Conservation (phyloP, 2,888 invertebrate species). For the Unio delphinus region DNA sequence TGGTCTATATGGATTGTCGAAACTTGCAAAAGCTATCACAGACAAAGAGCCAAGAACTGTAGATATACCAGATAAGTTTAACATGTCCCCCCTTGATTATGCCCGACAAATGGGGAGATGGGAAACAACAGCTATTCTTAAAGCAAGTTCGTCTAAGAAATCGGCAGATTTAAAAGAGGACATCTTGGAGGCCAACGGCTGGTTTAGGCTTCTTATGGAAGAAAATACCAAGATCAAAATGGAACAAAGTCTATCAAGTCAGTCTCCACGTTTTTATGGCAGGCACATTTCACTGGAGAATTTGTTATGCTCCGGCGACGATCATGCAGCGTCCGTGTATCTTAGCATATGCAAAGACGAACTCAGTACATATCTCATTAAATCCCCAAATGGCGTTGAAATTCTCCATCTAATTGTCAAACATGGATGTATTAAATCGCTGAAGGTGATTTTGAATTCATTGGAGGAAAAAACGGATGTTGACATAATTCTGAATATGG, state of each 20-base stretch:
- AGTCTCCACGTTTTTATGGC: background rate
- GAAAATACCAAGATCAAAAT: slow-evolving; percentile 2
- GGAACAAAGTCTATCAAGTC: background rate
- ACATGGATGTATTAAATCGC: slow-evolving; percentile 19
- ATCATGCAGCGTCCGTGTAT: slow-evolving; percentile 5
- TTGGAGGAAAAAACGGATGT: background rate
- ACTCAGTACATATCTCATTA: too few species aligned
- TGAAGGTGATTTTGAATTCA: slow-evolving; percentile 16
- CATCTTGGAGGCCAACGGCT: slow-evolving; percentile 11
- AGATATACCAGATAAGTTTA: slow-evolving; percentile 4
- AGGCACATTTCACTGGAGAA: slow-evolving; percentile 1
- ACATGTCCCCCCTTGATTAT: slow-evolving; percentile 16
- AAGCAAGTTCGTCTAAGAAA: too few species aligned
- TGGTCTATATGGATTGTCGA: slow-evolving; percentile 19
- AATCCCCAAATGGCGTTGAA: background rate
- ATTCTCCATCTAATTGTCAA: slow-evolving; percentile 21
- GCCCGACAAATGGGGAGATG: slow-evolving; percentile 9
- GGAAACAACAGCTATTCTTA: too few species aligned
- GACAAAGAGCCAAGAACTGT: slow-evolving; percentile 3
- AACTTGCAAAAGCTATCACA: slow-evolving; percentile 13
- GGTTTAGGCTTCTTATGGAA: slow-evolving; percentile 7
- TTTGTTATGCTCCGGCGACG: slow-evolving; percentile 9
- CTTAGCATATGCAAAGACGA: background rate
- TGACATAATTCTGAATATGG: slow-evolving; percentile 1
- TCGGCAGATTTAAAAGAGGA: background rate